phyloP scores from a whole-genome alignment of 2,797 vertebrate genomes.

The Manis pentadactyla region DNA sequence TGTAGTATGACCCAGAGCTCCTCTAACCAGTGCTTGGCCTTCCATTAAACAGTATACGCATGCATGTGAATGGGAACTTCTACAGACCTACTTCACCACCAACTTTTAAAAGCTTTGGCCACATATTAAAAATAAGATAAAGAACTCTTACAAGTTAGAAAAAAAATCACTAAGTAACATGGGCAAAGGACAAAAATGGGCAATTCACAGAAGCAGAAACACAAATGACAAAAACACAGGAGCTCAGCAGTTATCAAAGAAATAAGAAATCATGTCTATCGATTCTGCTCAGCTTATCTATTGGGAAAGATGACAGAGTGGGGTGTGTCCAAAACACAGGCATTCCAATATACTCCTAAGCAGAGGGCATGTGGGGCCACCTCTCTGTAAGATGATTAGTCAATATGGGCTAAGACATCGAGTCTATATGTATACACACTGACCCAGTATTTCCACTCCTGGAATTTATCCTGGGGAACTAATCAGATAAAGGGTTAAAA shows the following conservation, averaged over 20 bases:
- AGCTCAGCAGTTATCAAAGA: not conserved
- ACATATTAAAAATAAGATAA: not conserved
- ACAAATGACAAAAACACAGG: not conserved
- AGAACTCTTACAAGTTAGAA: not conserved
- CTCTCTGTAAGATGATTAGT: not conserved
- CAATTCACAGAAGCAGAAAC: not conserved
- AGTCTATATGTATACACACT: not conserved
- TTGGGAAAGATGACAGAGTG: not conserved
- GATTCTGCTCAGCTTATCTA: not conserved
- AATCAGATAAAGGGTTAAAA: not conserved
- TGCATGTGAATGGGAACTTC: not conserved
- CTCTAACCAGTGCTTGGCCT: not conserved
- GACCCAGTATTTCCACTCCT: not conserved
- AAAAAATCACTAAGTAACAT: not conserved
- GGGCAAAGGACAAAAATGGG: not conserved
- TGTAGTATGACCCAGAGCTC: not conserved
- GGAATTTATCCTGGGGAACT: not conserved
- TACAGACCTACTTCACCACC: not conserved
- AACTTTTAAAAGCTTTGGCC: not conserved
- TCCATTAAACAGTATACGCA: not conserved
- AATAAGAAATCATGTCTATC: not conserved
- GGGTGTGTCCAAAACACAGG: not conserved
- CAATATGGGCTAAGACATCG: not conserved
- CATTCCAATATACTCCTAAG: not conserved
- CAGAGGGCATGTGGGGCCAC: not conserved